Base-by-base conservation (phyloP, 2,797 vertebrate genomes). In the Chiroxiphia lanceolata region DNA sequence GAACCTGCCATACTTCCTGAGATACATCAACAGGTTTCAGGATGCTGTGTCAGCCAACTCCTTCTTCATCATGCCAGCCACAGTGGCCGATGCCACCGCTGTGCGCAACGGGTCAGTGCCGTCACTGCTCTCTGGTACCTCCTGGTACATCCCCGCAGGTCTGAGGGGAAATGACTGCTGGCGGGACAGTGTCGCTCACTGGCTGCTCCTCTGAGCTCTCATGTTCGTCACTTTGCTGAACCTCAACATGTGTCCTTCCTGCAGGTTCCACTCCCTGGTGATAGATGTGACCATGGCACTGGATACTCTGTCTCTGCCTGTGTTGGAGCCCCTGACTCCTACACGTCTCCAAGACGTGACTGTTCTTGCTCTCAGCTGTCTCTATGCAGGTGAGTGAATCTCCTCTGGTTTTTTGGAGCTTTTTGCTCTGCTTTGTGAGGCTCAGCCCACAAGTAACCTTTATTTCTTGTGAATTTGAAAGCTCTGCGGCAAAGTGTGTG, bases 51-150 rank as follows among this genome's bases (percentile, higher is more conserved):
- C 99, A 4, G 99, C 99, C 93, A 99, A 99, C 96, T 99, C 99
- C 15, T 99, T 99, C 97, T 99, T 99, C 90, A 99, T 99, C 96
- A 99, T 99, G 99, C 99, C 99, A 3, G 99, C 99, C 48, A 99
- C 99, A 0, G 99, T 99, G 76, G 99, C 99, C 13, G 99, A 99
- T 54, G 99, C 99, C 96, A 99, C 99, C 11, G 99, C 99, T 50
- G 99, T 99, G 83, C 99, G 99, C 60, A 99, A 99, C 16, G 99
- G 99, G 99, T 99, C 96, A 97, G 97, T 26, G 88, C 88, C 47
- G 20, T 20, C 33, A 1, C 40, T 64, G 40, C 40, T 22, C 42
- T 15, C 40, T 42, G 61, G 25, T 15, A 8, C 29, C 61, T 9
- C 4, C 42, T 64, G 63, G 16, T 13, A 4, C 38, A 20, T 42